A percentile compares a stretch with the other conserved stretches of the same genome.
Evolutionary conservation across 1,140 invertebrate species (phyloP).

Genomic region (Lepidurus apus): DNA sequence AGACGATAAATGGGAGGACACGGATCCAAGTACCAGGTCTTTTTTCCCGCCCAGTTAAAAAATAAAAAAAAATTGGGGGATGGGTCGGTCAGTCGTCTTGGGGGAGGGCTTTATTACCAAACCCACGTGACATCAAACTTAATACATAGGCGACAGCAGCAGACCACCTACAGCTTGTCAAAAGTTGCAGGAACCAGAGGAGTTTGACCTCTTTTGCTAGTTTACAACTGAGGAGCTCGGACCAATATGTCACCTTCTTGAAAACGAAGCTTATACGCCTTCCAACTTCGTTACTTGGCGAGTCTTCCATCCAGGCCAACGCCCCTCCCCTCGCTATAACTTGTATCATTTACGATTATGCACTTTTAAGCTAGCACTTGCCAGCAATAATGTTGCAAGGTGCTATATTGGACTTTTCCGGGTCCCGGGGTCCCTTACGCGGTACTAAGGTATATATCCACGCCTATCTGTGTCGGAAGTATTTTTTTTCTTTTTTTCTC

Average conservation of each 20-base stretch:
- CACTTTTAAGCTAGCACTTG: not conserved
- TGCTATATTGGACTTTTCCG: not conserved
- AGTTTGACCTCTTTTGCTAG: no score
- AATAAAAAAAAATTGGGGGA: not conserved
- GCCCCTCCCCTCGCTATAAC: no score
- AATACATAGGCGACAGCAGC: no score
- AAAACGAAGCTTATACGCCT: no score
- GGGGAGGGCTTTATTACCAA: not conserved
- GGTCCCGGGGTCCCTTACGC: not conserved
- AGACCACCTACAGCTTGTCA: no score
- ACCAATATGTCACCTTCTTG: no score
- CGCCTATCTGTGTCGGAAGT: constrained; percentile 2
- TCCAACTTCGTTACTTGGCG: no score
- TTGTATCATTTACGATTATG: not conserved
- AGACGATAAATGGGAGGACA: not conserved
- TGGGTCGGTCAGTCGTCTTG: no score
- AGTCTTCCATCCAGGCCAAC: no score
- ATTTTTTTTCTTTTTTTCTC: not conserved
- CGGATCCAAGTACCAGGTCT: not conserved
- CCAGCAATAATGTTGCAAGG: not conserved
- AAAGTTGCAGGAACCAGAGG: no score
- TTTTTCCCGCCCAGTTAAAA: not conserved
- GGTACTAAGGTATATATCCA: not conserved
- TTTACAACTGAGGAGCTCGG: no score
- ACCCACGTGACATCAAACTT: not conserved